Evolutionary conservation across 2,797 vertebrate genomes (phyloP).

Genomic region (Scleropages formosus): DNA sequence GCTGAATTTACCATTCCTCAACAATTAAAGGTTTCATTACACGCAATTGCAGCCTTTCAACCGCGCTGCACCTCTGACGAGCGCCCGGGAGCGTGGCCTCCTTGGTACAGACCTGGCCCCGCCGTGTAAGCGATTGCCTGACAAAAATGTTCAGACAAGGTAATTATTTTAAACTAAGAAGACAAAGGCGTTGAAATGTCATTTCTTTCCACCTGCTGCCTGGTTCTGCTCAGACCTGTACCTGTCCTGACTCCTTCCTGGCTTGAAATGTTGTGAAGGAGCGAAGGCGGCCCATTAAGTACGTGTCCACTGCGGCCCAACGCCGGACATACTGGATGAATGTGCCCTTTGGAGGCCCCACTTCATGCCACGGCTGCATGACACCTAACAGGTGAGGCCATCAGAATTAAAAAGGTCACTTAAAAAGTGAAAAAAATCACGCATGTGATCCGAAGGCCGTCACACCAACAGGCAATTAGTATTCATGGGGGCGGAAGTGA

Average conservation of each 20-base stretch:
- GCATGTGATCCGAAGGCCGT: slow-evolving; percentile 70
- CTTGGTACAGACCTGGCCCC: slow-evolving; percentile 2
- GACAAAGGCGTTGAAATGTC: slow-evolving; percentile 39
- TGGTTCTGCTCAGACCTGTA: slow-evolving; percentile 38
- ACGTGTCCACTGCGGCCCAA: slow-evolving; percentile 30
- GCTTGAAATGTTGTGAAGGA: slow-evolving; percentile 56
- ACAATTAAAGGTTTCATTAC: slow-evolving; percentile 32
- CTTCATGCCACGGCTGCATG: slow-evolving; percentile 57
- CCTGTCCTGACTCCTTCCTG: slow-evolving; percentile 43
- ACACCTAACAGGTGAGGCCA: slow-evolving; percentile 69
- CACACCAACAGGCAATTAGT: slow-evolving; percentile 69
- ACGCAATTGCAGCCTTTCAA: slow-evolving; percentile 25
- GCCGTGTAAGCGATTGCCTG: slow-evolving; percentile 36
- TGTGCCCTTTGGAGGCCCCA: slow-evolving; percentile 43
- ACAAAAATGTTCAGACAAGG: slow-evolving; percentile 46
- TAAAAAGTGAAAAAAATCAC: slow-evolving; percentile 74
- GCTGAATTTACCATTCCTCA: too few relatives aligned
- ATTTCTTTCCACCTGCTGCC: slow-evolving; percentile 33
- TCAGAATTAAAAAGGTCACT: slow-evolving; percentile 72
- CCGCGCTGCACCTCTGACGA: neutral
- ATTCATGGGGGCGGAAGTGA: slow-evolving; percentile 69
- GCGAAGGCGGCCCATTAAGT: slow-evolving; percentile 31
- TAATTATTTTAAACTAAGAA: slow-evolving; percentile 50
- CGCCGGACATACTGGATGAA: slow-evolving; percentile 39
- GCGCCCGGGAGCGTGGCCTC: slow-evolving; percentile 16